Base-by-base conservation (phyloP, 2,888 invertebrate genomes). In the Blera fallax region DNA sequence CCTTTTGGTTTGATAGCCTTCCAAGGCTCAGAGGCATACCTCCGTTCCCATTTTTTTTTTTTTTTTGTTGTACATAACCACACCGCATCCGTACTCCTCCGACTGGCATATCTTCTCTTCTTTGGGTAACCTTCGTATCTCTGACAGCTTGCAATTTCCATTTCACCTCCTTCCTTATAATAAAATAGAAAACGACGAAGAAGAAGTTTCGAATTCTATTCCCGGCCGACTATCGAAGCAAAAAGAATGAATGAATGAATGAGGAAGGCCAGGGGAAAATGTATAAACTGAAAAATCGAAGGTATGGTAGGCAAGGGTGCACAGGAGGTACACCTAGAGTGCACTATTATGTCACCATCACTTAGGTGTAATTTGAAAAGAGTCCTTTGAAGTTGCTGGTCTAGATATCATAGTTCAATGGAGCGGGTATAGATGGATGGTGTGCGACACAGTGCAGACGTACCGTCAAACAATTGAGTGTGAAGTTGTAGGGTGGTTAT, bases 81-180 rank as follows among this genome's bases (percentile, higher is more conserved):
- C 64, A 72, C 48, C 54, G 14, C n/a, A 64, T 62, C 45, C 48
- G 40, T 50, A 18, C 70, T 62, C 40, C 40, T 45, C 50, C 43
- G 54, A 78, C 58, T 78, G 73, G 54, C 83, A 83, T 83, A 83
- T 83, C 79, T 83, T 40, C 73, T 45, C 32, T 58, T 80, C 74
- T 58, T 84, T 79, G 73, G 76, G 80, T 84, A 80, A 84, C 74
- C 67, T 81, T 77, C 87, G 83, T 87, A 87, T 87, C 85, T 88
- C 77, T 87, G 87, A 88, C 87, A 88, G 87, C 74, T 88, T 81
- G 84, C 83, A 87, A 87, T 88, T 88, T 87, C 87, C 83, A 83
- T 85, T 87, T 83, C 70, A 64, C 70, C 70, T 80, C 27, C 40
- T 40, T 29, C 18, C 48, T 1, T 16, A 54, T 48, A 65, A 58